phyloP scores from a whole-genome alignment of 2,797 vertebrate genomes.

The Tympanoctomys barrerae region DNA sequence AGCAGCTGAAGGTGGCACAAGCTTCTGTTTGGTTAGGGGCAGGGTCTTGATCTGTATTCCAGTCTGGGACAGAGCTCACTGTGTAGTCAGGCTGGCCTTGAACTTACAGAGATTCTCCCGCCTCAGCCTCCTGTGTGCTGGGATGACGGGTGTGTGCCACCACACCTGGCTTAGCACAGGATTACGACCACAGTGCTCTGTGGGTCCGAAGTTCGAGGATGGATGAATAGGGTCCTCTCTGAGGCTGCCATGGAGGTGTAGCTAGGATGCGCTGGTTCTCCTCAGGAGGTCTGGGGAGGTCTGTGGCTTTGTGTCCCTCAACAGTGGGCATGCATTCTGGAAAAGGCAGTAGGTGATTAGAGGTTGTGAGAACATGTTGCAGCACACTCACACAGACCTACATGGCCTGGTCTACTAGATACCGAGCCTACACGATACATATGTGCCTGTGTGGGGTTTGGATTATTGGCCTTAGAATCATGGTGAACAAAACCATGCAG shows the following conservation, averaged over 20 bases:
- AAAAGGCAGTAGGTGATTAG: not conserved
- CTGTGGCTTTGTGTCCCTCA: not conserved
- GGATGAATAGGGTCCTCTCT: not conserved
- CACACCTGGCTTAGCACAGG: not conserved
- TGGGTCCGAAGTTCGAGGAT: not conserved
- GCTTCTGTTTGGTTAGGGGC: not conserved
- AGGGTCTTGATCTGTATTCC: not conserved
- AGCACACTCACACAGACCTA: not conserved
- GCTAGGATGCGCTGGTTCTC: not conserved
- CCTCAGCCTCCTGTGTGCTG: not conserved
- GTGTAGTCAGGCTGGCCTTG: not conserved
- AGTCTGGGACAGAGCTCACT: not conserved
- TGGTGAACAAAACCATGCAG: not conserved
- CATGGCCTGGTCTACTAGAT: not conserved
- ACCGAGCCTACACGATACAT: not conserved
- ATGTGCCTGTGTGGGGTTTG: not conserved
- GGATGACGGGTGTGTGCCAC: not conserved
- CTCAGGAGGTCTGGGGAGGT: not conserved
- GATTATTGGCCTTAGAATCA: not conserved
- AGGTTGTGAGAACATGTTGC: not conserved
- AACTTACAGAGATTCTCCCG: not conserved
- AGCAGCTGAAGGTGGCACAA: not conserved
- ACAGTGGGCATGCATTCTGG: not conserved
- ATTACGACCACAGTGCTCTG: not conserved
- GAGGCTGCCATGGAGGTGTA: not conserved